These are phyloP conservation scores for Diplodus sargus DNA, from an alignment of 2,797 vertebrate species.

Conservation along the genomic window DNA sequence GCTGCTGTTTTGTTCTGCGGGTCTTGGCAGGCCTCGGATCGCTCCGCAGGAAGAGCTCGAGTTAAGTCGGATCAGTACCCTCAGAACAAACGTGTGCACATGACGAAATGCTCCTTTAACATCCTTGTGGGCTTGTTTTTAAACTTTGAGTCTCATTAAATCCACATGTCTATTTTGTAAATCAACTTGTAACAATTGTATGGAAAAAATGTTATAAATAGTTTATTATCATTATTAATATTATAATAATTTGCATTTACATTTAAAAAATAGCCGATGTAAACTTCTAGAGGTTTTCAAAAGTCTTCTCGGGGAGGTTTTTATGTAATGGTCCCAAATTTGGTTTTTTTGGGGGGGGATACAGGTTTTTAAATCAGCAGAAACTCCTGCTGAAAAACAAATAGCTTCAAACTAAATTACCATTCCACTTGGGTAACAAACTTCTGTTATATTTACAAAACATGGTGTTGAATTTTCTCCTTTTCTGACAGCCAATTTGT, in stretches of 20 bases:
- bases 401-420: slow-evolving; percentile 25
- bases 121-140: not conserved
- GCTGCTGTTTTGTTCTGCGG: not conserved
- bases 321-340: slow-evolving; percentile 8
- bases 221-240: slow-evolving; percentile 38
- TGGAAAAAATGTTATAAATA: slow-evolving; percentile 47
- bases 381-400: slow-evolving; percentile 26
- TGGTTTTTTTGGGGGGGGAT: not conserved
- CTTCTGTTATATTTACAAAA: slow-evolving; percentile 28
- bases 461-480: not conserved
- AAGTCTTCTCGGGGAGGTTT: slow-evolving; percentile 25
- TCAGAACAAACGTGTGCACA: not conserved
- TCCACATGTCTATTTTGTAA: not conserved
- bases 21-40: not conserved
- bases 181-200: slow-evolving; percentile 31
- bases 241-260: slow-evolving; percentile 60
- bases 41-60: not conserved
- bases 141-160: slow-evolving; percentile 1
- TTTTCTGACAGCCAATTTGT: slow-evolving; percentile 28
- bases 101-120: not conserved
- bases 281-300: slow-evolving; percentile 40
- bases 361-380: slow-evolving; percentile 25
- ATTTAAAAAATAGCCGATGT: slow-evolving; percentile 57
- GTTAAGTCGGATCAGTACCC: not conserved
- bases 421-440: slow-evolving; percentile 10